Evolutionary conservation across 2,888 invertebrate genomes (phyloP).

Genomic region (Drosophila cognata): DNA sequence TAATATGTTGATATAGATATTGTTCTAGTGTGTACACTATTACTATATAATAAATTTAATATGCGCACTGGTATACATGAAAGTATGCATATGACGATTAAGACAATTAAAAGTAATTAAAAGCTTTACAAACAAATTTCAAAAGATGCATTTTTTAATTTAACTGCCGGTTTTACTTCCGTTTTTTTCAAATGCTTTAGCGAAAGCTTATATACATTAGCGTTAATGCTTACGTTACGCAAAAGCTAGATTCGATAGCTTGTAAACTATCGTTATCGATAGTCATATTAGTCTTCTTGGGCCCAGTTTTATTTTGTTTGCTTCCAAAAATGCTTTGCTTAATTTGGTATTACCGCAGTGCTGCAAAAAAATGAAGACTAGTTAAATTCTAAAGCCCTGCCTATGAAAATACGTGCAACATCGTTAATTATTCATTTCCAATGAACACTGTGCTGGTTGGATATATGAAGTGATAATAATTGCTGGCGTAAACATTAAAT

Average conservation of each 20-base stretch:
- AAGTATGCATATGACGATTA: slow-evolving; percentile 53
- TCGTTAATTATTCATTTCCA: background rate
- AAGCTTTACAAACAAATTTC: slow-evolving; percentile 38
- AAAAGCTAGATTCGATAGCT: background rate
- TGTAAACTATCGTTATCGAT: slow-evolving; percentile 3
- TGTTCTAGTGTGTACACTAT: slow-evolving; percentile 47
- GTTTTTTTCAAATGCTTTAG: background rate
- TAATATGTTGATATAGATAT: slow-evolving; percentile 40
- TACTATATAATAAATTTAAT: slow-evolving; percentile 56
- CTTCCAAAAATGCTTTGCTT: slow-evolving; percentile 8
- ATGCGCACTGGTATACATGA: slow-evolving; percentile 41
- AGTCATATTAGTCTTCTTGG: background rate
- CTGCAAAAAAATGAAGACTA: background rate
- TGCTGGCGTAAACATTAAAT: background rate
- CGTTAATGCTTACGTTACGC: slow-evolving; percentile 2
- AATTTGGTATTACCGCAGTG: background rate
- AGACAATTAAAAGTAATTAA: slow-evolving; percentile 60
- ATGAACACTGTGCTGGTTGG: background rate
- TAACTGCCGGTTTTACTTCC: too few relatives aligned
- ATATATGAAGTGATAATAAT: background rate
- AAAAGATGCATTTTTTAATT: slow-evolving; percentile 5
- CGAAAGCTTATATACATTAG: background rate
- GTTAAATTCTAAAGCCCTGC: background rate
- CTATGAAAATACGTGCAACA: background rate
- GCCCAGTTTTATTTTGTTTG: slow-evolving; percentile 3